A percentile compares a stretch with the other conserved stretches of the same genome.
Conservation (phyloP, 2,888 invertebrate species). For the Lacanobia oleracea region DNA sequence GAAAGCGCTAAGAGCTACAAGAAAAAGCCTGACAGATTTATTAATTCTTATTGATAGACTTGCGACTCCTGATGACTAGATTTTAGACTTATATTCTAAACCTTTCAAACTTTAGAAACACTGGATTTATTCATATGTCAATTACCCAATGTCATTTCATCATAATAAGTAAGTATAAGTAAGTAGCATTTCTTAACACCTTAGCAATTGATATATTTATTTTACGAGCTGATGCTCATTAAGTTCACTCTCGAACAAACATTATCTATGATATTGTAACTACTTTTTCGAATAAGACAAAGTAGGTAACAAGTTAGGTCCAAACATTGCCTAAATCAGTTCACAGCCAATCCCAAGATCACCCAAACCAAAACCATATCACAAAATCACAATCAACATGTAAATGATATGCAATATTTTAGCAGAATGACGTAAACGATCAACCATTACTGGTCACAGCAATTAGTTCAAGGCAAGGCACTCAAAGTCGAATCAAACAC, state of each 20-base stretch:
- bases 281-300: too few relatives aligned
- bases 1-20: too few relatives aligned
- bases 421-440: conserved; percentile 41
- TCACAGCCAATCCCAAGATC: not conserved
- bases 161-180: too few relatives aligned
- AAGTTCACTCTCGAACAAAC: not conserved
- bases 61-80: not conserved
- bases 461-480: conserved; percentile 57
- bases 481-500: conserved; percentile 56
- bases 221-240: too few relatives aligned
- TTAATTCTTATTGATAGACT: not conserved
- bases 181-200: too few relatives aligned
- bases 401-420: conserved; percentile 55
- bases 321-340: not conserved
- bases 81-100: not conserved
- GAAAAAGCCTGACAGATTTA: too few relatives aligned
- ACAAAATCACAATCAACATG: conserved; percentile 29
- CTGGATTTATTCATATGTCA: not conserved
- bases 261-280: not conserved
- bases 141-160: too few relatives aligned
- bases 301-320: not conserved
- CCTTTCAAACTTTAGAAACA: not conserved
- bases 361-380: not conserved
- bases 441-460: conserved; percentile 41
- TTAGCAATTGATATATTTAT: too few relatives aligned